Evolutionary conservation across 2,888 invertebrate genomes (phyloP).

Genomic region (Nephrotoma guestfalica): DNA sequence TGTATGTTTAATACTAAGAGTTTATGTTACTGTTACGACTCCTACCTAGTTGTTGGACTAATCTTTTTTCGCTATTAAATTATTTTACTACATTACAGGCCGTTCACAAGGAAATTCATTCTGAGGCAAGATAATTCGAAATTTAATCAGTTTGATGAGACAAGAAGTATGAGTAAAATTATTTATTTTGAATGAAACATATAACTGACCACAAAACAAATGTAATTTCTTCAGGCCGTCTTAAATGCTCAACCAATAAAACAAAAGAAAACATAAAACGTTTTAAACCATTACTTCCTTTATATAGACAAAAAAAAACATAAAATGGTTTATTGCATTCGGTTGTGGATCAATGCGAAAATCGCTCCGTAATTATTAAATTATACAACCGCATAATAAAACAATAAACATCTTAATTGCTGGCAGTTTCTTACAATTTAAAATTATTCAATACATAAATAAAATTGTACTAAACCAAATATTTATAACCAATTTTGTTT

Average conservation of each 20-base stretch:
- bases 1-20: no score
- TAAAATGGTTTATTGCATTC: background rate
- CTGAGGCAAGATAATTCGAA: no score
- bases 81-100: no score
- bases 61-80: no score
- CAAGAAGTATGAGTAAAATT: no score
- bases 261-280: background rate
- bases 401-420: background rate
- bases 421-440: background rate
- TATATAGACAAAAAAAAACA: background rate
- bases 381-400: background rate
- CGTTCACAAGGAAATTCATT: no score
- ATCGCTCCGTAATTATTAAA: background rate
- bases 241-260: background rate
- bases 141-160: no score
- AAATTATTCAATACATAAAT: background rate
- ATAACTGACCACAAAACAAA: no score
- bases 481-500: background rate
- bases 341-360: background rate
- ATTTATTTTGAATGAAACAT: no score
- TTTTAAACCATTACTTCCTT: background rate
- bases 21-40: no score
- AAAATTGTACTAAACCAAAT: background rate
- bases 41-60: no score
- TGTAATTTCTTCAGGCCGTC: no score